phyloP scores from a whole-genome alignment of 2,888 invertebrate species.

The Cryptus viduatorius region DNA sequence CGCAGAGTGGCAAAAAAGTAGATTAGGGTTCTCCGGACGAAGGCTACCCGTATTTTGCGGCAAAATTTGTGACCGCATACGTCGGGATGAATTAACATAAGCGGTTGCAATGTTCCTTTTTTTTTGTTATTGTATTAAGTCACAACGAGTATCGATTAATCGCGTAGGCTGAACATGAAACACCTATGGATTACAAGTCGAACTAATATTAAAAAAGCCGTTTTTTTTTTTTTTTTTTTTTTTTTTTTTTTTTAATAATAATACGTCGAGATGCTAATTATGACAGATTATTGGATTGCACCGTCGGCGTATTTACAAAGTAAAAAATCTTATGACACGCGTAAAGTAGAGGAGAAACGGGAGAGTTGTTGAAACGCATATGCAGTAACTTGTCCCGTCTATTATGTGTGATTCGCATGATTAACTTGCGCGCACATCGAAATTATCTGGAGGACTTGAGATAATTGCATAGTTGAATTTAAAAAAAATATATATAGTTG shows the following conservation, averaged over 20 bases:
- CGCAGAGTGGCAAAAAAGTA: slow-evolving; percentile 4
- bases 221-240: neutral
- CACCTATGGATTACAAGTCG: neutral
- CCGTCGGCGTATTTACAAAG: neutral
- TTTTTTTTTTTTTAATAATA: too few species aligned
- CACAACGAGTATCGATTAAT: neutral
- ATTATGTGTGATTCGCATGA: neutral
- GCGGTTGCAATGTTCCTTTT: neutral
- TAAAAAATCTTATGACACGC: neutral
- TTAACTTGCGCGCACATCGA: neutral
- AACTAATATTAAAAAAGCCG: neutral
- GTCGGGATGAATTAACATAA: neutral
- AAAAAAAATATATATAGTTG: neutral
- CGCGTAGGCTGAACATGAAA: neutral
- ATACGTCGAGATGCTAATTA: neutral
- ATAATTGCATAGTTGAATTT: neutral
- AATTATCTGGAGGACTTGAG: neutral
- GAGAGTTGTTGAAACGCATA: neutral
- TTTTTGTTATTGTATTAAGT: neutral
- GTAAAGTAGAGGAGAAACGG: neutral
- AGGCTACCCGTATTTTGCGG: neutral
- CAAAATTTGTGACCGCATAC: neutral
- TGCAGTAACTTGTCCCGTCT: neutral
- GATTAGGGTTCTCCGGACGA: neutral
- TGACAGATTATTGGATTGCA: neutral